Percentiles rank a stretch among this genome's conserved stretches.
Evolutionary conservation across 2,888 invertebrate genomes (phyloP).

Genomic region (Stratiomys singularior): DNA sequence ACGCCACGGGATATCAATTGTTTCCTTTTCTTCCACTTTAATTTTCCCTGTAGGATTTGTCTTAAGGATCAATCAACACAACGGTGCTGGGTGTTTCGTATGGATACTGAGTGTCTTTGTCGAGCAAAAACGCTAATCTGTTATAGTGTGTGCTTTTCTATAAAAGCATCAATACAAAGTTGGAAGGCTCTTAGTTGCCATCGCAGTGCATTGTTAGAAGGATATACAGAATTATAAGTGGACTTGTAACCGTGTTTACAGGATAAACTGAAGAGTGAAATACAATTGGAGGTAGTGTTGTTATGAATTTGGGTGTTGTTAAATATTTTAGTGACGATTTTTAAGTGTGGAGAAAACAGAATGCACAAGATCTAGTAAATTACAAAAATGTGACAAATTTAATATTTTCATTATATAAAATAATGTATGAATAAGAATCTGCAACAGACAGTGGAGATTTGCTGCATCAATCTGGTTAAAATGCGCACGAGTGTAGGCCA

Average conservation of each 20-base stretch:
- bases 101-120: background rate
- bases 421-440: too few species aligned
- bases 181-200: background rate
- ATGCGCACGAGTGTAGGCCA: too few species aligned
- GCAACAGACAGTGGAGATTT: too few species aligned
- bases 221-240: background rate
- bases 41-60: conserved; percentile 9
- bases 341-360: too few species aligned
- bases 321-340: too few species aligned
- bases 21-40: conserved; percentile 35
- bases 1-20: conserved; percentile 22
- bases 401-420: too few species aligned
- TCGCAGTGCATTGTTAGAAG: background rate
- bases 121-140: background rate
- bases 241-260: too few species aligned
- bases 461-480: too few species aligned
- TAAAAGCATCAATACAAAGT: conserved; percentile 8
- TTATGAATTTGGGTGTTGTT: too few species aligned
- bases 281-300: background rate
- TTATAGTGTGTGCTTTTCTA: conserved; percentile 10
- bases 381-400: too few species aligned
- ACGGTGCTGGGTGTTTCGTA: background rate
- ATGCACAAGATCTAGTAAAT: too few species aligned
- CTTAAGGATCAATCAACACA: conserved; percentile 3
- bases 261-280: background rate